These are phyloP conservation scores for Tonatia bakeri DNA, from an alignment of 2,113 vertebrate species.

Conservation along the genomic window DNA sequence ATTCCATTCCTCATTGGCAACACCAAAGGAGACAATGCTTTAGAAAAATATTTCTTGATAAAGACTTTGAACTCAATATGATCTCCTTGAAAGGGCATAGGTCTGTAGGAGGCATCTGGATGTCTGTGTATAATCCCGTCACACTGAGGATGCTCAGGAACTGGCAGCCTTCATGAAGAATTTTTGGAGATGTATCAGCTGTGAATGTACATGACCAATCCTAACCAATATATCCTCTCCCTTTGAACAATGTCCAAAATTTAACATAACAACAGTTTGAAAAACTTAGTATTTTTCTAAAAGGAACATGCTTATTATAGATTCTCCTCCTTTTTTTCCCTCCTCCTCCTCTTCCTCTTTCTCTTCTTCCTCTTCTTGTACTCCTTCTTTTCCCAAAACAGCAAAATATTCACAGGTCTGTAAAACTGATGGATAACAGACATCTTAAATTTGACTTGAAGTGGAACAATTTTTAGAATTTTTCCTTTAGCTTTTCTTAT, in stretches of 20 bases:
- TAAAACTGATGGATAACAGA: neutral
- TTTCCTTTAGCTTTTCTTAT: constrained; percentile 22
- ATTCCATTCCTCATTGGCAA: constrained; percentile 87
- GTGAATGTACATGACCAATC: constrained; percentile 58
- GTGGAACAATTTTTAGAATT: neutral
- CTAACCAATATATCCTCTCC: neutral
- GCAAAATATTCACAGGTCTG: neutral
- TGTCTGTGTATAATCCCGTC: constrained; percentile 93
- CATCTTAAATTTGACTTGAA: constrained; percentile 2
- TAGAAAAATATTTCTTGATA: constrained; percentile 92
- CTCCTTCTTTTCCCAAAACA: neutral
- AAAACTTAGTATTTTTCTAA: constrained; percentile 23
- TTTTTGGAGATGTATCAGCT: constrained; percentile 88
- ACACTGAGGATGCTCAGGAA: constrained; percentile 89
- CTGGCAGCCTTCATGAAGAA: constrained; percentile 90
- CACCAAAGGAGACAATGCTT: constrained; percentile 84
- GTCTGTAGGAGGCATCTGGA: constrained; percentile 94
- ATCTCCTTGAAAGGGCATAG: constrained; percentile 91
- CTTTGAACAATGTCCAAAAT: constrained; percentile 2
- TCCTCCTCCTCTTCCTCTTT: no score
- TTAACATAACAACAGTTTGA: neutral
- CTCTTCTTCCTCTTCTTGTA: no score
- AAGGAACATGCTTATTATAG: constrained; percentile 9
- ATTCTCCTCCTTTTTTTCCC: neutral
- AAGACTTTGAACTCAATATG: constrained; percentile 90